Evolutionary conservation across 2,113 vertebrate genomes (phyloP).

Genomic region (Danionella cerebrum): DNA sequence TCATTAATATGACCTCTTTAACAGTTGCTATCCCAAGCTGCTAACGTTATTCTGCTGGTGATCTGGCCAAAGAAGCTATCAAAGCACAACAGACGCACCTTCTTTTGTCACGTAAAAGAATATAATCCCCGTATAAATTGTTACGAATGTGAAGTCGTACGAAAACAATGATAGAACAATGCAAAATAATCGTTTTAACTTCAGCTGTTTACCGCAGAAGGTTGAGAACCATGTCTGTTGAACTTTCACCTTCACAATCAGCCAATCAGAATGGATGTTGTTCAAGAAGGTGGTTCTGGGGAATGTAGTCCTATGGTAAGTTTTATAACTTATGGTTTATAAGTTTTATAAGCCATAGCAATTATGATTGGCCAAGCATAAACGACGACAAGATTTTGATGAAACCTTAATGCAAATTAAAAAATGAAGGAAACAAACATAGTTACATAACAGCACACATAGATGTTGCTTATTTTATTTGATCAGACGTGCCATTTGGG

Average conservation of each 20-base stretch:
- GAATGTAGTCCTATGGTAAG: background rate
- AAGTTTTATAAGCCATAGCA: too few species aligned
- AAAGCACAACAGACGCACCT: background rate
- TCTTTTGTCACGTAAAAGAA: background rate
- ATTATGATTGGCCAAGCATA: background rate
- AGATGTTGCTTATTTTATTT: too few species aligned
- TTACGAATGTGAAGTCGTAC: too few species aligned
- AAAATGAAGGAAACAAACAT: too few species aligned
- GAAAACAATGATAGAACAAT: background rate
- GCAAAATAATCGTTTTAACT: background rate
- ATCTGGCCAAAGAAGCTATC: background rate
- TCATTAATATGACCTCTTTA: background rate
- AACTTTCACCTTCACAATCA: constrained; percentile 7
- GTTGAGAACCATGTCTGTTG: background rate
- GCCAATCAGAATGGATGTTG: background rate
- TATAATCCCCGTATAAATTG: background rate
- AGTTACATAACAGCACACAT: too few species aligned
- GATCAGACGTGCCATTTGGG: too few species aligned
- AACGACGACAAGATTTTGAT: too few species aligned
- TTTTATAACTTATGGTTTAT: background rate
- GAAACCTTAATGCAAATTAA: too few species aligned
- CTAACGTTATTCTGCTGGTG: background rate
- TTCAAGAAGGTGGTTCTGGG: background rate
- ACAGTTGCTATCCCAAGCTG: background rate
- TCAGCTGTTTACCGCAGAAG: background rate